These are phyloP conservation scores for Epinephelus awoara DNA, from an alignment of 2,797 vertebrate genomes.

Conservation along the genomic window DNA sequence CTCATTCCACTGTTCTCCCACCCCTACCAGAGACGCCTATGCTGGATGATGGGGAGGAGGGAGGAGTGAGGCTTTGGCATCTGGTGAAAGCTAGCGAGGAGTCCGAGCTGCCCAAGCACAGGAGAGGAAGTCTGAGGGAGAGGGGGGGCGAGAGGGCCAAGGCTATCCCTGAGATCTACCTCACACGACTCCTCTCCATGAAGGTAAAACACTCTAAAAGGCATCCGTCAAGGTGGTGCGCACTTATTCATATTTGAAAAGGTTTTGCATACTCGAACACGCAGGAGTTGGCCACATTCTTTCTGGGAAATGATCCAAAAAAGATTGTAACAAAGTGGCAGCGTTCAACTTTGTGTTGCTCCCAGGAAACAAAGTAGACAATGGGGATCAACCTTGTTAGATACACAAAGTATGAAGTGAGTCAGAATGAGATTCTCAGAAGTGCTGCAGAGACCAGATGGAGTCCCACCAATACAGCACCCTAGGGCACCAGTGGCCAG, in stretches of 20 bases:
- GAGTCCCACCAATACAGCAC: no score
- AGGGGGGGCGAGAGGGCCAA: slow-evolving; percentile 94
- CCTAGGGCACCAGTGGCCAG: no score
- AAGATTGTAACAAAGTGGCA: neutral
- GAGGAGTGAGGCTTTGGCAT: slow-evolving; percentile 95
- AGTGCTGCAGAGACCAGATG: no score
- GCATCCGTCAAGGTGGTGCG: neutral
- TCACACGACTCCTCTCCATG: slow-evolving; percentile 97
- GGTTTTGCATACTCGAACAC: neutral
- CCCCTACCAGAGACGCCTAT: slow-evolving; percentile 92
- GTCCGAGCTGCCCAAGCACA: slow-evolving; percentile 92
- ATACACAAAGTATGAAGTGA: no score
- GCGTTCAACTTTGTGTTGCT: neutral
- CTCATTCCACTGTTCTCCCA: neutral
- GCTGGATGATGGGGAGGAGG: slow-evolving; percentile 96
- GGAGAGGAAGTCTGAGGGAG: slow-evolving; percentile 93
- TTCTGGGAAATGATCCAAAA: neutral
- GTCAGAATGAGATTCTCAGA: no score
- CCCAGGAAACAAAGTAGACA: neutral
- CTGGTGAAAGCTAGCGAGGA: slow-evolving; percentile 96
- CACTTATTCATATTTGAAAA: neutral
- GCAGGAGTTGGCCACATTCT: neutral
- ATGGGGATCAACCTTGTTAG: no score
- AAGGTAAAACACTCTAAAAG: slow-evolving; percentile 85
- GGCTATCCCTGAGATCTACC: slow-evolving; percentile 97